These are phyloP conservation scores for Borostomias antarcticus DNA, from an alignment of 2,797 vertebrate genomes.

Conservation along the genomic window DNA sequence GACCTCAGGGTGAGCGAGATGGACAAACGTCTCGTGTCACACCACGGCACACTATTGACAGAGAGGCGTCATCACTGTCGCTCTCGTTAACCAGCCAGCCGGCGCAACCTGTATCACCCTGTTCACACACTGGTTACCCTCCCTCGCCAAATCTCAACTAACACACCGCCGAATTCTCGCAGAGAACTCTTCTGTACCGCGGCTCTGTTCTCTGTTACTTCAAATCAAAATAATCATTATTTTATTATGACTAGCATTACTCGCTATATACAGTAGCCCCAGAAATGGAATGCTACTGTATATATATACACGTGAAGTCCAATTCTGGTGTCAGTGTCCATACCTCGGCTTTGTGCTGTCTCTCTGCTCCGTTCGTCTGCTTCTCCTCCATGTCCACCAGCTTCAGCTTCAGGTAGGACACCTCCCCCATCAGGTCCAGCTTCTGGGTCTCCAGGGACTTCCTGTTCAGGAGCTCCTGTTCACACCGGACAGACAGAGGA, in stretches of 20 bases:
- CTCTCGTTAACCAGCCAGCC: no score
- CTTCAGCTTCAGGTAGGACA: slow-evolving; percentile 93
- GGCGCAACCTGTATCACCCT: no score
- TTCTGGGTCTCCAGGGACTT: slow-evolving; percentile 93
- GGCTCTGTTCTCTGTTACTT: no score
- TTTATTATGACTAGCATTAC: no score
- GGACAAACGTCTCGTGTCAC: neutral
- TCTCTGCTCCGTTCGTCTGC: slow-evolving; percentile 85
- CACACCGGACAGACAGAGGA: slow-evolving; percentile 16
- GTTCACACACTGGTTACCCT: no score
- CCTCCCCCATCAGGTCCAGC: slow-evolving; percentile 91
- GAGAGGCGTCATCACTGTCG: no score
- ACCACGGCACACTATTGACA: no score
- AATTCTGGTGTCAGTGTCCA: neutral
- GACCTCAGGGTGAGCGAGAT: neutral
- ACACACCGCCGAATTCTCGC: no score
- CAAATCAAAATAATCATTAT: neutral
- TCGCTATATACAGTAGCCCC: no score
- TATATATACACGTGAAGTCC: neutral
- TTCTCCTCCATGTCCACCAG: slow-evolving; percentile 93
- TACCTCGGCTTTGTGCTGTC: slow-evolving; percentile 96
- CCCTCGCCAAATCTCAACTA: no score
- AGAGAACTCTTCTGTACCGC: no score
- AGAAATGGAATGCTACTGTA: neutral
- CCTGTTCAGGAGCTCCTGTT: slow-evolving; percentile 90